Base-by-base conservation (phyloP, 2,797 vertebrate genomes). In the Hemibagrus guttatus region DNA sequence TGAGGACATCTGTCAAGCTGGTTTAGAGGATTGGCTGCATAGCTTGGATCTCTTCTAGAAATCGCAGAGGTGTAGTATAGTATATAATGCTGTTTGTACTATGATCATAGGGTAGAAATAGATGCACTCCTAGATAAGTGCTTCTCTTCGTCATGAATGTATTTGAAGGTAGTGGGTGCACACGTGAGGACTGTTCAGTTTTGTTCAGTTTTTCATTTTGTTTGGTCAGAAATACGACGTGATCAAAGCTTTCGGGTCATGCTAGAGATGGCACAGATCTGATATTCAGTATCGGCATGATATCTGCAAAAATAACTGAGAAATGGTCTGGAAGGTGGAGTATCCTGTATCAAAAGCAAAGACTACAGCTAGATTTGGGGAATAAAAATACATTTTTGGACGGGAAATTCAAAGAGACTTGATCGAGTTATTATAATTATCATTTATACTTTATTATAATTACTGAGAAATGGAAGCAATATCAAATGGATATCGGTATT, bases 31-130 rank as follows among this genome's bases (percentile, higher is more conserved):
- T 80, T 80, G 8, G 8, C 63, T 85, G 59, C 61, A 64, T 76
- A 71, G 49, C 23, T 80, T 63, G 71, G 52, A 69, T 49, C 63
- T 83, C 28, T 12, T 78, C 58, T 13, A 78, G 75, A 66, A 66
- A 31, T 31, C 17, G 39, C 59, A 64, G 35, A 42, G 17, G 39
- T 82, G 61, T 46, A 64, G 35, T 12, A 54, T n/a, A 21, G 4
- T 13, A 56, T 59, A 59, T 5, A 23, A 46, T 28, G 6, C 23
- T 3, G 14, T 28, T 0, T 16, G 72, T 75, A 75, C n/a, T 76
- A 54, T 28, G 49, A 54, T 76, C 21, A 31, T 19, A 31, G 9
- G 74, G 26, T 54, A 31, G 2, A 76, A 54, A 76, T 1, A 54
- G 6, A 12, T 54, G 49, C n/a, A 23, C n/a, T 4, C n/a, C 17